Evolutionary conservation across 2,888 invertebrate species (phyloP).

Genomic region (Drosophila subquinaria): DNA sequence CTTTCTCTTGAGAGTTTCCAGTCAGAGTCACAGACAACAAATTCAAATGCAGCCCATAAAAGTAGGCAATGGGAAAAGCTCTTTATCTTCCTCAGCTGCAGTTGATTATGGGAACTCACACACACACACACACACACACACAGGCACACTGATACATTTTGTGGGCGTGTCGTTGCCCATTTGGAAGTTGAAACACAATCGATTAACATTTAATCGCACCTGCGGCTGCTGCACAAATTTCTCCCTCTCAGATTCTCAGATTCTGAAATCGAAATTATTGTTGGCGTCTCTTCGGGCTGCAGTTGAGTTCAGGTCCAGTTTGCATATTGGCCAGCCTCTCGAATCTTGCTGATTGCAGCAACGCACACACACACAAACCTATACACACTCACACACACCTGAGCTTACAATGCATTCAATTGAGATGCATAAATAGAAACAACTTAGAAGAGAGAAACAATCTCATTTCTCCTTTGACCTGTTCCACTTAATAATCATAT

Average conservation of each 20-base stretch:
- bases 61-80: slow-evolving; percentile 31
- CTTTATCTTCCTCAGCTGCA: slow-evolving; percentile 19
- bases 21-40: slow-evolving; percentile 22
- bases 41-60: slow-evolving; percentile 20
- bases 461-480: slow-evolving; percentile 4
- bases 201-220: slow-evolving; percentile 77
- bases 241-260: slow-evolving; percentile 36
- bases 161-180: slow-evolving; percentile 29
- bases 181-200: slow-evolving; percentile 57
- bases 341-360: slow-evolving; percentile 30
- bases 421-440: too few relatives aligned
- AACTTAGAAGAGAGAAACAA: not conserved
- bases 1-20: not conserved
- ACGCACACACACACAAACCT: slow-evolving; percentile 10
- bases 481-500: slow-evolving; percentile 10
- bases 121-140: slow-evolving; percentile 5
- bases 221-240: slow-evolving; percentile 51
- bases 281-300: slow-evolving; percentile 46
- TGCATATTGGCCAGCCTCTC: slow-evolving; percentile 42
- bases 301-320: slow-evolving; percentile 7
- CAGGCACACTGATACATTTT: slow-evolving; percentile 15
- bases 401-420: slow-evolving; percentile 2
- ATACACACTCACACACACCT: slow-evolving; percentile 8
- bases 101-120: slow-evolving; percentile 38
- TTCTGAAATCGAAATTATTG: slow-evolving; percentile 67